Percentiles rank a stretch among this genome's conserved stretches.
Evolutionary conservation across 2,888 invertebrate genomes (phyloP).

Genomic region (Phaedon cochleariae): DNA sequence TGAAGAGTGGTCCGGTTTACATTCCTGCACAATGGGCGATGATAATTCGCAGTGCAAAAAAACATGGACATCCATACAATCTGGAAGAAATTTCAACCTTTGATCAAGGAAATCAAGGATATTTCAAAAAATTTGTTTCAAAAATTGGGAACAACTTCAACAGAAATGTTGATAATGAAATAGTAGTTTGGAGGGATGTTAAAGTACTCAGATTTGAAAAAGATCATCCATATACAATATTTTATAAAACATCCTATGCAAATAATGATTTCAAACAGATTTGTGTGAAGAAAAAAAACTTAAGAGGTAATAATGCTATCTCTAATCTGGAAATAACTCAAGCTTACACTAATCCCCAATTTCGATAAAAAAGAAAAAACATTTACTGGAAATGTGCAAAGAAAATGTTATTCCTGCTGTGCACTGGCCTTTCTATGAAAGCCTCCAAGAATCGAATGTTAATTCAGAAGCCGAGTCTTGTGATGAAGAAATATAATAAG

Average conservation of each 20-base stretch:
- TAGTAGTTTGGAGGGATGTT: not conserved
- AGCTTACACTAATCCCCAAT: no score
- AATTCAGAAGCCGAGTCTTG: no score
- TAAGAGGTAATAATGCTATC: no score
- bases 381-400: no score
- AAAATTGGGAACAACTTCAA: not conserved
- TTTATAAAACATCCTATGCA: not conserved
- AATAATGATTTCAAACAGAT: not conserved
- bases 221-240: not conserved
- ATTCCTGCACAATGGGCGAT: constrained; percentile 12
- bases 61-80: constrained; percentile 7
- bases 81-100: constrained; percentile 18
- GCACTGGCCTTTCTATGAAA: no score
- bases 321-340: no score
- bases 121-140: constrained; percentile 14
- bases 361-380: no score
- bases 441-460: no score
- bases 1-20: constrained; percentile 22
- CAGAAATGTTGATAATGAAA: not conserved
- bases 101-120: no score
- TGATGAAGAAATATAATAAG: no score
- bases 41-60: constrained; percentile 12
- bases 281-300: not conserved
- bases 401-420: no score
- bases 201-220: not conserved